Base-by-base conservation (phyloP, 2,113 vertebrate genomes). In the Tinamus guttatus region DNA sequence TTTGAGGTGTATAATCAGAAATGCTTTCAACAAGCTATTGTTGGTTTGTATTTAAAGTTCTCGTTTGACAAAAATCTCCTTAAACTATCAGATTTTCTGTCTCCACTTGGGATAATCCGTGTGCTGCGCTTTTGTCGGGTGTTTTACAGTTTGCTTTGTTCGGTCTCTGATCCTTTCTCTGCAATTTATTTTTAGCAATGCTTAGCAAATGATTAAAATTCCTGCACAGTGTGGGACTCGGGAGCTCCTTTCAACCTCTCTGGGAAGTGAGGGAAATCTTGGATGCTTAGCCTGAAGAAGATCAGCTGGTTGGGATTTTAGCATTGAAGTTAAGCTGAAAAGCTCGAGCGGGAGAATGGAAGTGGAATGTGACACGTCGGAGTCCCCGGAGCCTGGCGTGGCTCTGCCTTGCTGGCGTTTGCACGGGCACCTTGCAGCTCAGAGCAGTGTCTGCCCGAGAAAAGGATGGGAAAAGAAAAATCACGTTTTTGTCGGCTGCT, bases 91-190 rank as follows among this genome's bases (percentile, higher is more conserved):
- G 71, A 13, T 38, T 40, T 45, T 12, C 5, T 6, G 13, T 40
- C 3, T 38, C 8, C n/a, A 0, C 75, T n/a, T 20, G 58, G 24
- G 27, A 22, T 13, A 2, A 69, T 45, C 54, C 54, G 58, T 2
- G 3, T 1, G 7, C 45, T 60, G 38, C 2, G 0, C 38, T 34
- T 41, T 28, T 41, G 47, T 75, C 4, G 2, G 41, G 7, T 30
- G 0, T 62, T 70, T 32, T 6, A 27, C 3, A 3, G 11, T 28
- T 13, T 14, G 47, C 47, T 80, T 71, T 38, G 13, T 54, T 87
- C 36, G 1, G n/a, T 11, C 64, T 21, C 49, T 64, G 20, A 38
- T 65, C 82, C 62, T 84, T 71, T 71, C 78, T 34, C 78, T 25
- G 2, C 2, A 0, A 3, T 4, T 84, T 93, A 60, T 79, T 85